Percentiles rank a stretch among this genome's conserved stretches.
These are phyloP conservation scores for Cecidostiba fungosa DNA, from an alignment of 2,888 invertebrate species.

Conservation along the genomic window DNA sequence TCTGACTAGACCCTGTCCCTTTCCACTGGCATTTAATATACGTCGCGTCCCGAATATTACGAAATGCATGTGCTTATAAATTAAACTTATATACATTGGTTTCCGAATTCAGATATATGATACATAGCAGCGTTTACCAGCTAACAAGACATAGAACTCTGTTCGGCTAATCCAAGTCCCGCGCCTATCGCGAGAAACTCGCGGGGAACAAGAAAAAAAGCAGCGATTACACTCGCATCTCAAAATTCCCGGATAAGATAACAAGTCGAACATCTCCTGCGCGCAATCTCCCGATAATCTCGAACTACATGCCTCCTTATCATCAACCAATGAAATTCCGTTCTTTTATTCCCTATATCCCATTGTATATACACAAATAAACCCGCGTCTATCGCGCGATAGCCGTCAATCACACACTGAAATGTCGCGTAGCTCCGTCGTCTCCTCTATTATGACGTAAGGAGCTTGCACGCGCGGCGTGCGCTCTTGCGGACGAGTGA, in stretches of 20 bases:
- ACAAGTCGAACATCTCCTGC: background rate
- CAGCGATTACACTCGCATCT: background rate
- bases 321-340: background rate
- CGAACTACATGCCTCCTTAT: background rate
- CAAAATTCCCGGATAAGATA: background rate
- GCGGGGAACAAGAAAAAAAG: background rate
- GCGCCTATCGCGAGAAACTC: too few relatives aligned
- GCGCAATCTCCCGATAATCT: background rate
- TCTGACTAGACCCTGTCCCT: background rate
- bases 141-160: too few relatives aligned
- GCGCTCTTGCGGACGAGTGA: constrained; percentile 22
- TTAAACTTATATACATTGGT: background rate
- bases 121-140: background rate
- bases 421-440: background rate
- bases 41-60: background rate
- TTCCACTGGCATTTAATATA: background rate
- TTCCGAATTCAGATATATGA: background rate
- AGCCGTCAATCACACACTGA: constrained; percentile 19
- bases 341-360: background rate
- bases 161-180: too few relatives aligned
- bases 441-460: constrained; percentile 27
- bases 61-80: background rate
- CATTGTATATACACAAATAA: background rate
- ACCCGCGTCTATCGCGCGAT: background rate
- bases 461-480: background rate